Evolutionary conservation across 2,888 invertebrate genomes (phyloP).

Genomic region (Oxycera nigricornis): DNA sequence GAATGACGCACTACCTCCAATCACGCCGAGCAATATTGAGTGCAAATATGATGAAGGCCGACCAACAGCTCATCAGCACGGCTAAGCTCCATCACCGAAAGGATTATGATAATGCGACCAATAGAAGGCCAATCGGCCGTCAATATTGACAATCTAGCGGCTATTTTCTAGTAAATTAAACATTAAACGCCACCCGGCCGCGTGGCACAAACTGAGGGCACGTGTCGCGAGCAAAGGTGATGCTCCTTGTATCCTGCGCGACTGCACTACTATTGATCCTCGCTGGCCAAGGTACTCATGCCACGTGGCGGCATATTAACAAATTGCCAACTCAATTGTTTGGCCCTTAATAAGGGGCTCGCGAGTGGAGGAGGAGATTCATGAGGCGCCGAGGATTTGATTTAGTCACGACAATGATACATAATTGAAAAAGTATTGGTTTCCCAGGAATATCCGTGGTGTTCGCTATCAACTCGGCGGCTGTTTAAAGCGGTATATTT

Average conservation of each 20-base stretch:
- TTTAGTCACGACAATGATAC: neutral
- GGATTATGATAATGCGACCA: slow-evolving; percentile 33
- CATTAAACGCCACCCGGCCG: slow-evolving; percentile 50
- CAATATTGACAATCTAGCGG: slow-evolving; percentile 53
- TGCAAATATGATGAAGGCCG: too few relatives aligned
- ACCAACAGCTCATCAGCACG: too few relatives aligned
- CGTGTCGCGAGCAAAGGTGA: slow-evolving; percentile 42
- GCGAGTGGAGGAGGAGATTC: neutral
- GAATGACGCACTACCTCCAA: too few relatives aligned
- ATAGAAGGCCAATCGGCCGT: slow-evolving; percentile 39
- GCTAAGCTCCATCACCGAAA: too few relatives aligned
- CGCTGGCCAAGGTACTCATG: slow-evolving; percentile 42
- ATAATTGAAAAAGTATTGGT: neutral
- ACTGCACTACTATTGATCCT: slow-evolving; percentile 21
- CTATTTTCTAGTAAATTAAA: slow-evolving; percentile 54
- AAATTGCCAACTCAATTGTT: slow-evolving; percentile 48
- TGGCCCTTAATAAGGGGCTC: slow-evolving; percentile 24
- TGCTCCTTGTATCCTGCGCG: neutral
- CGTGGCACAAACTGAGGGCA: slow-evolving; percentile 44
- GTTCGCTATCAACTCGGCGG: too few relatives aligned
- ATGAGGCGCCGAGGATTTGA: neutral
- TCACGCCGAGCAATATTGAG: too few relatives aligned
- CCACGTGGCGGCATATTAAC: slow-evolving; percentile 48
- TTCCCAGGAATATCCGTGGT: too few relatives aligned
- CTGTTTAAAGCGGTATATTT: too few relatives aligned